A percentile compares a stretch with the other conserved stretches of the same genome.
phyloP scores from a whole-genome alignment of 1,140 invertebrate genomes.

The Drosophila eugracilis region DNA sequence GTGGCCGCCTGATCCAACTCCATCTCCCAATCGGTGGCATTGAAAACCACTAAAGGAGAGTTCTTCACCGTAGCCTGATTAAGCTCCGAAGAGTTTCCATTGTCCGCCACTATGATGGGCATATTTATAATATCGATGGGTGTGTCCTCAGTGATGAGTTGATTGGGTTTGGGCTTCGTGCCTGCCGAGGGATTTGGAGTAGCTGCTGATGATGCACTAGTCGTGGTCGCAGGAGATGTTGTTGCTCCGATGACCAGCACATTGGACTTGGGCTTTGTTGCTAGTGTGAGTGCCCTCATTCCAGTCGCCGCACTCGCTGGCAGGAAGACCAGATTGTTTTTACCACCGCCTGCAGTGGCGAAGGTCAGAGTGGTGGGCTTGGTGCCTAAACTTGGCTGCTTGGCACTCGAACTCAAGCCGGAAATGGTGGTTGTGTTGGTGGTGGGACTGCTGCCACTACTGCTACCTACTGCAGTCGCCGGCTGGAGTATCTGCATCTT shows the following conservation, averaged over 20 bases:
- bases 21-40: slow-evolving; percentile 87
- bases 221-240: slow-evolving; percentile 14
- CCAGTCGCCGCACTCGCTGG: slow-evolving; percentile 61
- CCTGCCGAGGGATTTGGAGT: slow-evolving; percentile 4
- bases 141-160: slow-evolving; percentile 86
- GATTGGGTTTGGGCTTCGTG: slow-evolving; percentile 56
- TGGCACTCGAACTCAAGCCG: slow-evolving; percentile 14
- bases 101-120: slow-evolving; percentile 81
- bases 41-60: slow-evolving; percentile 66
- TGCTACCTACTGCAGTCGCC: neutral
- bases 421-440: slow-evolving; percentile 9
- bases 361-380: slow-evolving; percentile 67
- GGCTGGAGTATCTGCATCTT: slow-evolving; percentile 74
- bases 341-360: slow-evolving; percentile 58
- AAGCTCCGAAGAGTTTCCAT: slow-evolving; percentile 39
- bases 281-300: slow-evolving; percentile 64
- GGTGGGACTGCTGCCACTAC: slow-evolving; percentile 1
- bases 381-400: slow-evolving; percentile 7
- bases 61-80: slow-evolving; percentile 34
- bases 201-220: slow-evolving; percentile 13
- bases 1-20: slow-evolving; percentile 86
- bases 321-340: slow-evolving; percentile 69
- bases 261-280: slow-evolving; percentile 68
- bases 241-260: slow-evolving; percentile 68
- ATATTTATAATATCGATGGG: slow-evolving; percentile 85